Conservation (phyloP, 2,888 invertebrate genomes). For the Dascillus cervinus region DNA sequence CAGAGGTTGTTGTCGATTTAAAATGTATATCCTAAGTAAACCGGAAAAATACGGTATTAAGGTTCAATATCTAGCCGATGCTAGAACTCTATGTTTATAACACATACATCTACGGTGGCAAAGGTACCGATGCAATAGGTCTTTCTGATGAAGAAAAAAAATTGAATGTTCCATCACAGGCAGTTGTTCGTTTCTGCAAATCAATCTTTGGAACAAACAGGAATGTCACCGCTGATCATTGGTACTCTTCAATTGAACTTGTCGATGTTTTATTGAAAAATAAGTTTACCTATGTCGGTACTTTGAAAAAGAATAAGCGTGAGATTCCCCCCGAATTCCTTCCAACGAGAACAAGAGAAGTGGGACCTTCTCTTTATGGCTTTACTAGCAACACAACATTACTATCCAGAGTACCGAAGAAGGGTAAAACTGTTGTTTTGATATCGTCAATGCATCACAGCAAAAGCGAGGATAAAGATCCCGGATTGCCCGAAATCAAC, state of each 20-base stretch:
- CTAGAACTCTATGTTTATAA: no score
- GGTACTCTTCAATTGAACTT: slow-evolving; percentile 18
- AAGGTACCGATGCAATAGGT: no score
- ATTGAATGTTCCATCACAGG: no score
- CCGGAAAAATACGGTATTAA: no score
- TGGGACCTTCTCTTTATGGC: slow-evolving; percentile 1
- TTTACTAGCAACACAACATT: neutral
- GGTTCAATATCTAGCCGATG: no score
- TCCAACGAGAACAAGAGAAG: slow-evolving; percentile 7
- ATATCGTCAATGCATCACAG: slow-evolving; percentile 5
- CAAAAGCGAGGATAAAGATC: neutral
- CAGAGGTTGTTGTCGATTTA: no score
- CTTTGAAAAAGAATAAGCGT: slow-evolving; percentile 12
- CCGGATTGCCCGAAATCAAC: neutral
- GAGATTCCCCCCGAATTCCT: slow-evolving; percentile 17
- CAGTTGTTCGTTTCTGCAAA: slow-evolving; percentile 9
- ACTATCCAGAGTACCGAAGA: neutral
- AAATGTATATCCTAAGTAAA: no score
- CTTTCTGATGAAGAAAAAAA: no score
- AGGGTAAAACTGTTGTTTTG: slow-evolving; percentile 1
- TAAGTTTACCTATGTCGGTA: slow-evolving; percentile 18
- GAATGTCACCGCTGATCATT: slow-evolving; percentile 26
- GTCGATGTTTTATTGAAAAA: slow-evolving; percentile 13
- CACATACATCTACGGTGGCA: no score
- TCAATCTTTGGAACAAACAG: slow-evolving; percentile 15